A percentile compares a stretch with the other conserved stretches of the same genome.
Conservation (phyloP, 2,797 vertebrate genomes). For the Hozukius guyotensis region DNA sequence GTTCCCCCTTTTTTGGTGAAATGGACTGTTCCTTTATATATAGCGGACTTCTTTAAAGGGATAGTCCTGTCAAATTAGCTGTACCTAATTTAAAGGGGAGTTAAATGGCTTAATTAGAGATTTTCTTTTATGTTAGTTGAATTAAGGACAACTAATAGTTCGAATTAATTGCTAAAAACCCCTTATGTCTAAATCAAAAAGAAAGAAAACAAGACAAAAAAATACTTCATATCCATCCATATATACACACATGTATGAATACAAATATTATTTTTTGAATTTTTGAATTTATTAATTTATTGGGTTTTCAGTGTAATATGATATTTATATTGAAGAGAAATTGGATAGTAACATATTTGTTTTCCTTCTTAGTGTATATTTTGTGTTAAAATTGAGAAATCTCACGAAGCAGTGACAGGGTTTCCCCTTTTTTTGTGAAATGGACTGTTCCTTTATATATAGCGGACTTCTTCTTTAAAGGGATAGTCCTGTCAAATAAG, state of each 20-base stretch:
- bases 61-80: slow-evolving; percentile 60
- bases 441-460: slow-evolving; percentile 72
- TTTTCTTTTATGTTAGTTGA: background rate
- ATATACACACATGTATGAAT: background rate
- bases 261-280: background rate
- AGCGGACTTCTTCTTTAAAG: slow-evolving; percentile 77
- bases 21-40: slow-evolving; percentile 74
- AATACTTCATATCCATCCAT: background rate
- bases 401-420: background rate
- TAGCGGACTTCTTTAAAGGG: slow-evolving; percentile 74
- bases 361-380: rapidly evolving
- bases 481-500: slow-evolving; percentile 63
- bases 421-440: slow-evolving; percentile 54
- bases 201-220: background rate
- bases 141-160: background rate
- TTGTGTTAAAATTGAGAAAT: background rate
- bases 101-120: background rate
- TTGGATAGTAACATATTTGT: rapidly evolving
- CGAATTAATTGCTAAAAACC: background rate
- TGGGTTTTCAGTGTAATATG: too few relatives aligned
- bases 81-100: slow-evolving; percentile 3
- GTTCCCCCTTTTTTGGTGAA: slow-evolving; percentile 48
- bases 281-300: background rate
- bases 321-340: rapidly evolving
- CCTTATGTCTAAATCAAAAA: background rate